These are phyloP conservation scores for Harpagus bidentatus DNA, from an alignment of 2,113 vertebrate species.

Conservation along the genomic window DNA sequence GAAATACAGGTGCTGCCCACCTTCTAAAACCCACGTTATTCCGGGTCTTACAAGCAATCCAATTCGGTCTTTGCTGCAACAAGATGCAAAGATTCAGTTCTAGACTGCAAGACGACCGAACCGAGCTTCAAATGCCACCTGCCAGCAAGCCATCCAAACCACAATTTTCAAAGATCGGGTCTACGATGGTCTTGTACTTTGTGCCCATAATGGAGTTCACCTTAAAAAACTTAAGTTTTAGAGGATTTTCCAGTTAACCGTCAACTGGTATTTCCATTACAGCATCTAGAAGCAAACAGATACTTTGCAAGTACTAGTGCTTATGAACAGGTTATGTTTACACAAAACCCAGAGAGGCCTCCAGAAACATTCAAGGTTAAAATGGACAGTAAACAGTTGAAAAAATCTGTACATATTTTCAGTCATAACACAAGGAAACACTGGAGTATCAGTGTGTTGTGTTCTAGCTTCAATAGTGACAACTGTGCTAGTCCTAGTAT, in stretches of 20 bases:
- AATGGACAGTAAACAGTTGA: neutral
- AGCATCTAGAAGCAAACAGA: conserved; percentile 52
- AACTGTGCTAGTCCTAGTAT: conserved; percentile 19
- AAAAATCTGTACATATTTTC: conserved; percentile 61
- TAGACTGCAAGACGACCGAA: neutral
- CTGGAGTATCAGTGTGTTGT: conserved; percentile 5
- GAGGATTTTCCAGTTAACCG: conserved; percentile 9
- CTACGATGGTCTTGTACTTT: neutral
- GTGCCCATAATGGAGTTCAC: neutral
- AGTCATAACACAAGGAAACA: conserved; percentile 49
- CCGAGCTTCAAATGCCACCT: neutral
- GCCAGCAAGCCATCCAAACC: conserved; percentile 10
- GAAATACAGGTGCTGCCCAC: neutral
- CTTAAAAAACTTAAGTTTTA: conserved; percentile 19
- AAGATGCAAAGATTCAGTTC: neutral
- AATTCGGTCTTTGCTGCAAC: neutral
- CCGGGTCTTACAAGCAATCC: neutral
- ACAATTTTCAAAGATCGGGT: neutral
- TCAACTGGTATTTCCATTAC: conserved; percentile 23
- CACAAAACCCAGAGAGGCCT: conserved; percentile 59
- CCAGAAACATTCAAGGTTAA: conserved; percentile 66
- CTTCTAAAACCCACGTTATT: neutral
- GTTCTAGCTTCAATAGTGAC: conserved; percentile 24
- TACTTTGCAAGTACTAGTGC: conserved; percentile 31
- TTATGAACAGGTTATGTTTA: conserved; percentile 50